These are phyloP conservation scores for Coelopa frigida DNA, from an alignment of 1,140 invertebrate genomes.

Conservation along the genomic window DNA sequence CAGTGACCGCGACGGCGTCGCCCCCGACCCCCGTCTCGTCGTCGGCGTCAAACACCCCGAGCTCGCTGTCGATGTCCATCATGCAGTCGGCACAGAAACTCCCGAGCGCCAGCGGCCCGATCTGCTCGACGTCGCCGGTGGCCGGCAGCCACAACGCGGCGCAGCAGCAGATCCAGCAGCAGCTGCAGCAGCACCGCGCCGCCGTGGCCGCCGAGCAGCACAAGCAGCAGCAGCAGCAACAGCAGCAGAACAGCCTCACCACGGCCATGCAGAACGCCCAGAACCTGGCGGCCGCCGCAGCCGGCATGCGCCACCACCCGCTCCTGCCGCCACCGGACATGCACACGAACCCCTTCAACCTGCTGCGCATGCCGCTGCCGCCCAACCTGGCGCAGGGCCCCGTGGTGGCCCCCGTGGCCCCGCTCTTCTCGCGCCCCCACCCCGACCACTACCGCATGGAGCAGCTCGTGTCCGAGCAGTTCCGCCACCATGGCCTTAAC, in stretches of 20 bases:
- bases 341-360: conserved; percentile 59
- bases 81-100: not conserved
- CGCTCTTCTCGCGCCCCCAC: conserved; percentile 62
- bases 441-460: conserved; percentile 70
- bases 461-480: conserved; percentile 71
- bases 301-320: conserved; percentile 55
- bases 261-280: conserved; percentile 50
- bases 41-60: not conserved
- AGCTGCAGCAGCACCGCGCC: conserved; percentile 23
- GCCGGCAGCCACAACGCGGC: conserved; percentile 21
- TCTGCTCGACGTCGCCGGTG: conserved; percentile 14
- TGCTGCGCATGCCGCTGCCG: conserved; percentile 59
- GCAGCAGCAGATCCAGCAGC: conserved; percentile 35
- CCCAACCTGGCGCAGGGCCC: conserved; percentile 53
- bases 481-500: conserved; percentile 63
- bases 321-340: conserved; percentile 59
- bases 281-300: conserved; percentile 53
- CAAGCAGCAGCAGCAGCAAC: conserved; percentile 43
- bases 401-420: conserved; percentile 55
- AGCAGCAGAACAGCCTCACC: conserved; percentile 49
- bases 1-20: conserved; percentile 6
- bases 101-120: conserved; percentile 3
- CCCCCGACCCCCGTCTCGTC: not conserved
- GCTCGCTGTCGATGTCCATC: not conserved
- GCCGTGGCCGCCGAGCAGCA: conserved; percentile 42